A percentile compares a stretch with the other conserved stretches of the same genome.
phyloP scores from a whole-genome alignment of 2,113 vertebrate species.

The Tragulus kanchil region DNA sequence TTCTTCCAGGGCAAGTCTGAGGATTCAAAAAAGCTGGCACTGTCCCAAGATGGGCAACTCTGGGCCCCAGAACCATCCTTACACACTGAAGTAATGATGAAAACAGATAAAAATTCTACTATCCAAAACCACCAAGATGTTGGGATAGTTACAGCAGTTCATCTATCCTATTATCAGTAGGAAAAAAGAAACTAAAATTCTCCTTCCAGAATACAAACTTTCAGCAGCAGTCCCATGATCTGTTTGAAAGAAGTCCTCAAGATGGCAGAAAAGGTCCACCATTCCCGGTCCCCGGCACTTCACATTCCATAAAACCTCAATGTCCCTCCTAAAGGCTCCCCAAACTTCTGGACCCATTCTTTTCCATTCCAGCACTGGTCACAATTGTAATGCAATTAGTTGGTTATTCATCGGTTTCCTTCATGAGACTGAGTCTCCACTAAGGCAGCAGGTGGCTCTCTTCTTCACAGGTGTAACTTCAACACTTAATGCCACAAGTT shows the following conservation, averaged over 20 bases:
- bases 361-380: not conserved
- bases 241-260: not conserved
- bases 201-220: conserved; percentile 17
- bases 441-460: not conserved
- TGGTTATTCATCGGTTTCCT: not conserved
- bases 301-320: not conserved
- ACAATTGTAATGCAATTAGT: not conserved
- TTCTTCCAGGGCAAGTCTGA: not conserved
- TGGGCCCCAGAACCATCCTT: not conserved
- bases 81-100: not conserved
- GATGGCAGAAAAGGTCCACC: not conserved
- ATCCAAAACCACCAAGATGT: not conserved
- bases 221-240: not conserved
- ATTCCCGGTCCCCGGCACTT: not conserved
- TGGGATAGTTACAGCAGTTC: not conserved
- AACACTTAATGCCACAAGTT: not conserved
- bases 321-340: not conserved
- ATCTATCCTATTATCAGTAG: not conserved
- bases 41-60: not conserved
- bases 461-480: not conserved
- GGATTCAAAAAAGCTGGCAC: not conserved
- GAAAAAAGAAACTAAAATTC: conserved; percentile 9
- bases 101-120: not conserved
- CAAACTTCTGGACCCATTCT: not conserved
- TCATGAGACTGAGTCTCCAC: not conserved